Evolutionary conservation across 2,113 vertebrate species (phyloP).

Genomic region (Brienomyrus brachyistius): DNA sequence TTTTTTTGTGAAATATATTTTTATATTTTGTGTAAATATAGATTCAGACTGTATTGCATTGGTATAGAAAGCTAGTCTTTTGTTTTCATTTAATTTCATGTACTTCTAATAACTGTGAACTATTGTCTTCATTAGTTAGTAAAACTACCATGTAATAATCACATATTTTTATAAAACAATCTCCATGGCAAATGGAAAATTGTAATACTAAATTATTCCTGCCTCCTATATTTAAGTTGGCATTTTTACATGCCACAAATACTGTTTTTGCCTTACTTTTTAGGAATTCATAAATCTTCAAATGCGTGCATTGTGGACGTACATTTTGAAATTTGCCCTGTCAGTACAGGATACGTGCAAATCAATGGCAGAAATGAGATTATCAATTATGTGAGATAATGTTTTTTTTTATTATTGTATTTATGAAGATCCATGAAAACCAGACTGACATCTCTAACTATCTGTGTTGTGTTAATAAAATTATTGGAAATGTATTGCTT

Average conservation of each 20-base stretch:
- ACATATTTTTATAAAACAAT: slow-evolving; percentile 38
- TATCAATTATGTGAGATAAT: background rate
- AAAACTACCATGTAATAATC: slow-evolving; percentile 43
- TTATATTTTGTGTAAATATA: slow-evolving; percentile 78
- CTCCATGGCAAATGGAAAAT: slow-evolving; percentile 41
- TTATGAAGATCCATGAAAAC: background rate
- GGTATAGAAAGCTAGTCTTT: slow-evolving; percentile 32
- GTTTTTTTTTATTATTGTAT: background rate
- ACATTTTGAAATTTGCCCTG: background rate
- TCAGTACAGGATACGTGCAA: background rate
- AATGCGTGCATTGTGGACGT: background rate
- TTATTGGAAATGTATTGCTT: background rate
- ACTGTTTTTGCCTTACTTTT: background rate
- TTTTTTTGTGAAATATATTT: slow-evolving; percentile 87
- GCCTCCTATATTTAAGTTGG: slow-evolving; percentile 16
- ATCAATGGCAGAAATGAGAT: background rate
- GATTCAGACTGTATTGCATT: slow-evolving; percentile 43
- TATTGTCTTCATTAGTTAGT: slow-evolving; percentile 31
- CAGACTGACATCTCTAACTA: background rate
- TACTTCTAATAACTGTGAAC: slow-evolving; percentile 43
- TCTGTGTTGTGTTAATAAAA: background rate
- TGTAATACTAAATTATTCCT: slow-evolving; percentile 28
- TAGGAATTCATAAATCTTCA: background rate
- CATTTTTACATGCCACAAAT: background rate
- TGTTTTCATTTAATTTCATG: slow-evolving; percentile 25